Evolutionary conservation across 2,888 invertebrate genomes (phyloP).

Genomic region (Bembecia ichneumoniformis): DNA sequence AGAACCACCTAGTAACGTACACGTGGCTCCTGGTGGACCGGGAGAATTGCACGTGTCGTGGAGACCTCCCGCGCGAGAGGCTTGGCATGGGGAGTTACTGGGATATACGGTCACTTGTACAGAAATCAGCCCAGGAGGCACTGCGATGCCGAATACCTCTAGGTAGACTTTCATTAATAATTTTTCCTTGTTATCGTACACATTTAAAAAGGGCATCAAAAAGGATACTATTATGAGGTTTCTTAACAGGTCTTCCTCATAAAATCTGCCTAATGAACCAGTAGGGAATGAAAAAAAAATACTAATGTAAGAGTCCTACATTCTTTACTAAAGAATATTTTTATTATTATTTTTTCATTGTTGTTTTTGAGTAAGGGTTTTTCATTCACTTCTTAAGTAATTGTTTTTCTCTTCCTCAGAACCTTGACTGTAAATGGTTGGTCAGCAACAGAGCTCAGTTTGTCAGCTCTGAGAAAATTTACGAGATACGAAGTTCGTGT

Average conservation of each 20-base stretch:
- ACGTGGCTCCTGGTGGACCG: slow-evolving; percentile 77
- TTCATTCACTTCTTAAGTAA: neutral
- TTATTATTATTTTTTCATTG: no score
- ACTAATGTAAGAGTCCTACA: no score
- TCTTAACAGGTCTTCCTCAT: no score
- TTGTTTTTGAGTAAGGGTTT: no score
- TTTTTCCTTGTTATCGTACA: neutral
- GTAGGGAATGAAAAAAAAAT: no score
- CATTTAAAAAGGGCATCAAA: no score
- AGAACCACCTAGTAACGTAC: slow-evolving; percentile 78
- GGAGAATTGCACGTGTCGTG: slow-evolving; percentile 82
- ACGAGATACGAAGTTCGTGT: slow-evolving; percentile 85
- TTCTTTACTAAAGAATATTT: no score
- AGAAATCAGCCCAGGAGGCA: slow-evolving; percentile 43
- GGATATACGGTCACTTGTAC: slow-evolving; percentile 82
- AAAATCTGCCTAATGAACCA: no score
- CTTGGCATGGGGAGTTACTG: slow-evolving; percentile 82
- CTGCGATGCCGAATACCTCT: slow-evolving; percentile 34
- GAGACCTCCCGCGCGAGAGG: slow-evolving; percentile 80
- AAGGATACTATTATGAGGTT: no score
- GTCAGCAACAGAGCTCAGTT: slow-evolving; percentile 75
- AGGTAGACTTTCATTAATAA: slow-evolving; percentile 26
- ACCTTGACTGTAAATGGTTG: slow-evolving; percentile 78
- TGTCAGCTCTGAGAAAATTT: slow-evolving; percentile 80
- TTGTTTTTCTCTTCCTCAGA: slow-evolving; percentile 17